phyloP scores from a whole-genome alignment of 1,140 invertebrate species.

The Monomorium pharaonis region DNA sequence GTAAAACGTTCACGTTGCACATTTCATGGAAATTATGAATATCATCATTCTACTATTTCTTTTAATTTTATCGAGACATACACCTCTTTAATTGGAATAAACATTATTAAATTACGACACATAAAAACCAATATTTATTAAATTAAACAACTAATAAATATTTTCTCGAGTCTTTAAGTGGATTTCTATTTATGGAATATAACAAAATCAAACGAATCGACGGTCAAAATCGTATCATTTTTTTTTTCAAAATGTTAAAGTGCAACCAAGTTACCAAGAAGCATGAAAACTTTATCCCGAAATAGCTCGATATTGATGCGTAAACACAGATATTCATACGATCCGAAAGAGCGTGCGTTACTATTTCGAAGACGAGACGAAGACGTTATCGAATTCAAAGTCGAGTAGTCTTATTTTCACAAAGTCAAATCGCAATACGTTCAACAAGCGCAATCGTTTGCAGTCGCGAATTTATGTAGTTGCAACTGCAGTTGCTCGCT shows the following conservation, averaged over 20 bases:
- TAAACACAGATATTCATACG: slow-evolving; percentile 8
- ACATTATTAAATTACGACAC: background rate
- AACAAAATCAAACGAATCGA: background rate
- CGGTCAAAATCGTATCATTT: background rate
- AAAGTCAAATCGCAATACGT: slow-evolving; percentile 33
- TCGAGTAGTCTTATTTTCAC: slow-evolving; percentile 54
- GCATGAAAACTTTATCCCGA: background rate
- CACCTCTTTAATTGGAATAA: background rate
- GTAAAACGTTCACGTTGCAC: background rate
- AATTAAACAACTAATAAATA: background rate
- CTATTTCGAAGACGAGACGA: slow-evolving; percentile 23
- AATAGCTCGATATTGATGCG: background rate
- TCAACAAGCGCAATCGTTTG: slow-evolving; percentile 42
- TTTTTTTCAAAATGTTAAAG: background rate
- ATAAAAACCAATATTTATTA: background rate
- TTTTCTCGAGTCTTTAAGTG: background rate
- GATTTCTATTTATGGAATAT: background rate
- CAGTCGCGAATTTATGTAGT: slow-evolving; percentile 34
- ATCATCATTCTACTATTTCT: background rate
- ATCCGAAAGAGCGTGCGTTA: background rate
- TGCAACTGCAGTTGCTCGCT: background rate
- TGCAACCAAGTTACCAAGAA: background rate
- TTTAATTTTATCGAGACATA: background rate
- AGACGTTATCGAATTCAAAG: slow-evolving; percentile 53
- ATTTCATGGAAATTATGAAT: background rate